Percentiles rank a stretch among this genome's conserved stretches.
These are phyloP conservation scores for Trachops cirrhosus DNA, from an alignment of 2,797 vertebrate genomes.

Conservation along the genomic window DNA sequence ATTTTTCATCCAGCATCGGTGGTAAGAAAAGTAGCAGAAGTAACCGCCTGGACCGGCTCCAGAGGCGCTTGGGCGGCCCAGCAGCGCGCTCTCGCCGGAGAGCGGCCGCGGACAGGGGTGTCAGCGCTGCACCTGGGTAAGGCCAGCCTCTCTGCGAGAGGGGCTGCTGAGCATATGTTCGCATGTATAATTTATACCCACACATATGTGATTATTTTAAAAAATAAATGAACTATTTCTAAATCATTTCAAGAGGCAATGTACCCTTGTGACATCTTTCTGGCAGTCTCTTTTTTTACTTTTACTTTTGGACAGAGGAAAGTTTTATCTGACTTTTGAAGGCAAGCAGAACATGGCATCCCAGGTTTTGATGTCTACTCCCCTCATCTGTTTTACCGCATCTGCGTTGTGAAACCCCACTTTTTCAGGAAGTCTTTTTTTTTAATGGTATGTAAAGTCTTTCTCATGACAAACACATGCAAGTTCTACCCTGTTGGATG, in stretches of 20 bases:
- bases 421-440: slow-evolving; percentile 78
- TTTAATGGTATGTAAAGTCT: slow-evolving; percentile 78
- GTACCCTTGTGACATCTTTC: slow-evolving; percentile 78
- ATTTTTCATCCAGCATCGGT: slow-evolving; percentile 78
- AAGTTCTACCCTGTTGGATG: slow-evolving; percentile 33
- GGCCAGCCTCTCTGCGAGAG: slow-evolving; percentile 70
- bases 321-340: slow-evolving; percentile 96
- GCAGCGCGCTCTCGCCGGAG: slow-evolving; percentile 70
- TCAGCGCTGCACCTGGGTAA: slow-evolving; percentile 27
- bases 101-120: background rate
- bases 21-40: slow-evolving; percentile 80
- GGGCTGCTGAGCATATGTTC: slow-evolving; percentile 58
- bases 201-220: slow-evolving; percentile 78
- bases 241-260: slow-evolving; percentile 82
- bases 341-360: slow-evolving; percentile 88
- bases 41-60: slow-evolving; percentile 75
- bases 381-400: slow-evolving; percentile 65
- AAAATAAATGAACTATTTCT: slow-evolving; percentile 81
- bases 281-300: slow-evolving; percentile 58
- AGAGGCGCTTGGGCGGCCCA: slow-evolving; percentile 72
- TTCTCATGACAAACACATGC: slow-evolving; percentile 71
- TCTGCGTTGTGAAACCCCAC: slow-evolving; percentile 52
- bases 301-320: slow-evolving; percentile 87
- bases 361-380: slow-evolving; percentile 49
- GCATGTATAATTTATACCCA: slow-evolving; percentile 74